Percentiles rank a stretch among this genome's conserved stretches.
Conservation (phyloP, 2,797 vertebrate species). For the Triplophysa yarkandensis region DNA sequence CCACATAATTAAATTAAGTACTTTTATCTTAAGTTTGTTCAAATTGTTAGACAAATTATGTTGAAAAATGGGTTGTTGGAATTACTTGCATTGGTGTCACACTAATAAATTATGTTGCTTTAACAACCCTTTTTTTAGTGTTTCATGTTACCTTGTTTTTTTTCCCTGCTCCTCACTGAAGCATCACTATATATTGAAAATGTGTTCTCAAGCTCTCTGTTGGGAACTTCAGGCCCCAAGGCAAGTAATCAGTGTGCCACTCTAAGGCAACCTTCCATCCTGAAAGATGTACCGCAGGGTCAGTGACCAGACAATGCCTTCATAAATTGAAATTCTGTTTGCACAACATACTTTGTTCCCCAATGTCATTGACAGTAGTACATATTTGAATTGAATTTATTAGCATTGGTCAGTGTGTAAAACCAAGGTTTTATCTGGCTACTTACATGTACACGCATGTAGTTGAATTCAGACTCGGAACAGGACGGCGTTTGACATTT, state of each 20-base stretch:
- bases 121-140: no score
- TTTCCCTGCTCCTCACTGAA: slow-evolving; percentile 2
- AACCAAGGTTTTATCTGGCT: slow-evolving; percentile 24
- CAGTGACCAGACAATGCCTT: slow-evolving; percentile 16
- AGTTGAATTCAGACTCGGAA: slow-evolving; percentile 68
- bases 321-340: neutral
- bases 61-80: no score
- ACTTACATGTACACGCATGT: slow-evolving; percentile 29
- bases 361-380: no score
- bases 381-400: neutral
- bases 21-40: no score
- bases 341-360: neutral
- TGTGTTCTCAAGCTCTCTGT: slow-evolving; percentile 18
- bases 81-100: no score
- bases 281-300: slow-evolving; percentile 24
- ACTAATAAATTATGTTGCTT: no score
- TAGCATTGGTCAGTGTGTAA: slow-evolving; percentile 21
- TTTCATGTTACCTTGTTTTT: slow-evolving; percentile 24
- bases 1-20: no score
- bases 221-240: neutral
- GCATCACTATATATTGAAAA: slow-evolving; percentile 26
- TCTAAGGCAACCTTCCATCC: slow-evolving; percentile 18
- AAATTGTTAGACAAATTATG: no score
- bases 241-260: slow-evolving; percentile 13
- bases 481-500: slow-evolving; percentile 80